Evolutionary conservation across 2,113 vertebrate species (phyloP).

Genomic region (Nothocercus julius): DNA sequence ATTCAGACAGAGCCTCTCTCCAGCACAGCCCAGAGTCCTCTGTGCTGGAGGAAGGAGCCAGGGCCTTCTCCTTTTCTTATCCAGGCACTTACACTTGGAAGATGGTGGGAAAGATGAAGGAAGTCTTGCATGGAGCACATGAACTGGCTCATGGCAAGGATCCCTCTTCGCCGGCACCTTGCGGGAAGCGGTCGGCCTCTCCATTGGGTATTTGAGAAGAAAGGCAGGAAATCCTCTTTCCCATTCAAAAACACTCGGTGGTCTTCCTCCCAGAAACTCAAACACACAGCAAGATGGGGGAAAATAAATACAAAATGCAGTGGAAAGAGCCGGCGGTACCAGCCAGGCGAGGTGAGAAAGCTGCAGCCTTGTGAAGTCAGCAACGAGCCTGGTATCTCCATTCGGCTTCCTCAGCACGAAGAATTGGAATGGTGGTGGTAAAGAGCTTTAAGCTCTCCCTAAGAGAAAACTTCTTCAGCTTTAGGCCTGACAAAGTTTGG

Average conservation of each 20-base stretch:
- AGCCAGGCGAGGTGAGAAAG: neutral
- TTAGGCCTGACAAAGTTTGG: neutral
- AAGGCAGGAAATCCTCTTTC: slow-evolving; percentile 10
- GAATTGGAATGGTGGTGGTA: accelerated
- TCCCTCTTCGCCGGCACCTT: neutral
- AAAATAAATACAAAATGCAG: accelerated
- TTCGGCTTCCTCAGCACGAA: neutral
- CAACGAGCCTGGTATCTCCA: accelerated
- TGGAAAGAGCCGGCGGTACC: neutral
- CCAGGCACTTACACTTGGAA: accelerated
- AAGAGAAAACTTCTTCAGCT: neutral
- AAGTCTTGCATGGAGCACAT: accelerated
- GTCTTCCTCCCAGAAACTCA: neutral
- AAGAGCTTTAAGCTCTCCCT: neutral
- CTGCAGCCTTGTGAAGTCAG: neutral
- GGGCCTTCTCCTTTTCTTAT: accelerated
- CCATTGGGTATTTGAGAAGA: neutral
- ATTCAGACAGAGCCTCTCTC: neutral
- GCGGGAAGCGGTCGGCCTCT: accelerated
- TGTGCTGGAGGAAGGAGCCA: neutral
- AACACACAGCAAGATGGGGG: accelerated
- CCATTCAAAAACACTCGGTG: neutral
- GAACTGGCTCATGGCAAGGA: accelerated
- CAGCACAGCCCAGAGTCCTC: neutral
- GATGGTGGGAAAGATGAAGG: accelerated